Conservation (phyloP, 1,140 invertebrate species). For the Euura lappo region DNA sequence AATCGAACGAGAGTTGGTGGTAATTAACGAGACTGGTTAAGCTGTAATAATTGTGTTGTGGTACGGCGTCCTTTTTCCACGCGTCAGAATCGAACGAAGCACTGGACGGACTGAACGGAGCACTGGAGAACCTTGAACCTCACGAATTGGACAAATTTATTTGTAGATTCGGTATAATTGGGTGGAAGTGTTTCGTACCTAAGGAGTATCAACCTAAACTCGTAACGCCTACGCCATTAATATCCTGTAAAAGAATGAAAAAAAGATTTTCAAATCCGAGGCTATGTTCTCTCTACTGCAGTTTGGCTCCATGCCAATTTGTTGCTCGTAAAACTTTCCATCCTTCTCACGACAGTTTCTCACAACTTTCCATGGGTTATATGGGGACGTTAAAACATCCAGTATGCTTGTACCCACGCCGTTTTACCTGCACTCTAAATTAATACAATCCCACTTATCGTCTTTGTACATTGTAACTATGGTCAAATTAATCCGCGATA, state of each 20-base stretch:
- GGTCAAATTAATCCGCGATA: too few relatives aligned
- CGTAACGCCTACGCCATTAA: neutral
- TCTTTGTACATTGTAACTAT: too few relatives aligned
- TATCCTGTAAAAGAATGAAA: neutral
- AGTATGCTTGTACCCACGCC: too few relatives aligned
- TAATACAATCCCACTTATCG: too few relatives aligned
- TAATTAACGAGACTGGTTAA: too few relatives aligned
- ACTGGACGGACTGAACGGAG: neutral
- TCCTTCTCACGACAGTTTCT: neutral
- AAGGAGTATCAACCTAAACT: neutral
- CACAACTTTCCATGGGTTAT: neutral
- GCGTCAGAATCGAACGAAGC: too few relatives aligned
- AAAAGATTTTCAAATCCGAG: neutral
- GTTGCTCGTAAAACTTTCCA: constrained; percentile 7
- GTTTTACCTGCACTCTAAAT: too few relatives aligned
- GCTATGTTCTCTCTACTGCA: neutral
- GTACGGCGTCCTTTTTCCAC: too few relatives aligned
- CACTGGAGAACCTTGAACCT: neutral
- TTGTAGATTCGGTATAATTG: neutral
- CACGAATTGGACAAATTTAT: neutral
- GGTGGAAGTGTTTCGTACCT: neutral
- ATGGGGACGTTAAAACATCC: neutral
- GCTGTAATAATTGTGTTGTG: too few relatives aligned
- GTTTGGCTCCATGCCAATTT: neutral
- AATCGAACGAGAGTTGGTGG: neutral